A percentile compares a stretch with the other conserved stretches of the same genome.
Conservation (phyloP, 92 coral and sea anemone genomes). For the Siderastrea radians region DNA sequence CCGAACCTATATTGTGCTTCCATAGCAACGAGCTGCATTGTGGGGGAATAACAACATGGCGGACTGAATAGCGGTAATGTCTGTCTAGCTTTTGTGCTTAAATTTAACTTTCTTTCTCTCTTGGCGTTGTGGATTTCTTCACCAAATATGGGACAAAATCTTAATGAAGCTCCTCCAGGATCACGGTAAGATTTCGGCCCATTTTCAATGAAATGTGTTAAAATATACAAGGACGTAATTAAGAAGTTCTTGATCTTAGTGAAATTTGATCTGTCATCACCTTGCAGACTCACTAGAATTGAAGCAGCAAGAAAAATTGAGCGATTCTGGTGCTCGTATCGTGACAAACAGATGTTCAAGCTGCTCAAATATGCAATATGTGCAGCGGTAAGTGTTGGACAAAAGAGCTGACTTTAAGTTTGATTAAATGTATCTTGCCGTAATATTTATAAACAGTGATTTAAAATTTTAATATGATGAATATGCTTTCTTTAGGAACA, state of each 20-base stretch:
- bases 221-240: no score
- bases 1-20: conserved; percentile 27
- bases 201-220: background rate
- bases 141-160: conserved; percentile 66
- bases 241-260: background rate
- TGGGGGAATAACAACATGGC: conserved; percentile 35
- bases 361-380: conserved; percentile 97
- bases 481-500: conserved; percentile 77
- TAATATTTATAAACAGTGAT: background rate
- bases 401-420: background rate
- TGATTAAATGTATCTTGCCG: no score
- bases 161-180: conserved; percentile 42
- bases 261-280: background rate
- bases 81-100: background rate
- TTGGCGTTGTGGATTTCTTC: background rate
- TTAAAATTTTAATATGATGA: background rate
- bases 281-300: conserved; percentile 65
- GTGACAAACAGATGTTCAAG: conserved; percentile 97
- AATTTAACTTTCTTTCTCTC: background rate
- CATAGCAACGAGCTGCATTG: conserved; percentile 36
- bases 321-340: conserved; percentile 89
- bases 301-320: conserved; percentile 91
- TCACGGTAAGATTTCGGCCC: conserved; percentile 37
- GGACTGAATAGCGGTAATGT: background rate
- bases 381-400: conserved; percentile 89